Base-by-base conservation (phyloP, 1,140 invertebrate genomes). In the Cotesia vestalis region DNA sequence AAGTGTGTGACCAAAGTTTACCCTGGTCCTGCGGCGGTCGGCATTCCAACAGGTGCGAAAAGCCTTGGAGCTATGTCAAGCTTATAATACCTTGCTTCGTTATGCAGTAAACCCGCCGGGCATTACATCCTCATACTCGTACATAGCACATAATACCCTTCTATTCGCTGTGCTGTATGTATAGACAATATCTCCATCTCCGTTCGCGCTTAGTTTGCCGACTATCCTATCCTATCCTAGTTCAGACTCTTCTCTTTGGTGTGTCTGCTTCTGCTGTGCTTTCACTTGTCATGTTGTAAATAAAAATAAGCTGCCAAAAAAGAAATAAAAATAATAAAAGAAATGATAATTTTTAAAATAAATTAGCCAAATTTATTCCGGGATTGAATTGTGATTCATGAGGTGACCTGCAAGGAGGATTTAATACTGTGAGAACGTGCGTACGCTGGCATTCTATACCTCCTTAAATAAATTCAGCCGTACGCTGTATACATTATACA, bases 31-130 rank as follows among this genome's bases (percentile, higher is more conserved):
- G 36, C 40, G 20, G 14, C 52, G 38, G 4, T 14, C 36, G 69
- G 76, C 84, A 83, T 85, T 85, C 81, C 83, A 84, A 84, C 84
- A 84, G 83, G 84, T 85, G 84, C 80, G 80, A 84, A 79, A 83
- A 77, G 80, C 83, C 67, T 61, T 64, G 46, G 67, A 46, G 67
- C 51, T 36, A 51, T 60, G 52, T 62, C 34, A 40, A 51, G 63
- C 17, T 27, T 66, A 51, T 51, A 27, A 27, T 38, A 17, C 63
- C 40, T 27, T 46, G 36, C 35, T 20, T 53, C 51, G 52, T 53
- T 67, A 67, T 55, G 51, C 66, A 67, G 66, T 27, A 55, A 67
- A 53, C 27, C 66, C 66, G 46, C 35, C 8, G 27, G 66, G 66
- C 52, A 55, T 55, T 36, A 35, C 52, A 34, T 55, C 27, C 66